Conservation (phyloP, 2,113 vertebrate genomes). For the Agelaius tricolor region DNA sequence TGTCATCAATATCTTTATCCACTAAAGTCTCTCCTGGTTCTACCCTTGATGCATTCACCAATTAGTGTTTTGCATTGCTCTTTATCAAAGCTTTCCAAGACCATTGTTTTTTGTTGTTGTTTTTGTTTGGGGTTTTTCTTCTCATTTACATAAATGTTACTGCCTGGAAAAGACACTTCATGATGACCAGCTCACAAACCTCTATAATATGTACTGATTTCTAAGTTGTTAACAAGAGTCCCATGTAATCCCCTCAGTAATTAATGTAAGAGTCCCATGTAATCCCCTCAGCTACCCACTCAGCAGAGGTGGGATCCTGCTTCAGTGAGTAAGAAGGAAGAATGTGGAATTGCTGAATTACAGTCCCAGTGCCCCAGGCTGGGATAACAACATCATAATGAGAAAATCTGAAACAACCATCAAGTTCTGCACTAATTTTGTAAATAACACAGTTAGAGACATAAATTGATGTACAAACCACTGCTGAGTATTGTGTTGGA, state of each 20-base stretch:
- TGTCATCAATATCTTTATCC: not conserved
- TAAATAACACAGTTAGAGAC: not conserved
- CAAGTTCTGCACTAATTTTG: not conserved
- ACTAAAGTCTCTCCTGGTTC: not conserved
- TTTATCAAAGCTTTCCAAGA: not conserved
- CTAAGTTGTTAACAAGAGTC: not conserved
- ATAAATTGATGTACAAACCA: accelerated
- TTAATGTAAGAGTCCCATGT: not conserved
- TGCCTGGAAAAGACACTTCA: not conserved
- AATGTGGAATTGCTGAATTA: not conserved
- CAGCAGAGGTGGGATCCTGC: not conserved
- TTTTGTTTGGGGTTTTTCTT: not conserved
- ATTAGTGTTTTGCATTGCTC: not conserved
- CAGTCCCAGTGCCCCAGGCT: not conserved
- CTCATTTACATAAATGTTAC: not conserved
- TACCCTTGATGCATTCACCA: not conserved
- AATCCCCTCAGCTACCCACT: not conserved
- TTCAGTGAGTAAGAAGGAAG: not conserved
- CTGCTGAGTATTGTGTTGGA: accelerated
- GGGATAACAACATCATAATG: not conserved
- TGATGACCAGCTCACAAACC: not conserved
- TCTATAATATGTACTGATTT: not conserved
- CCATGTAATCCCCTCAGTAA: not conserved
- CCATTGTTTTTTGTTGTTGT: not conserved
- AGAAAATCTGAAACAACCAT: not conserved